Evolutionary conservation across 1,140 invertebrate species (phyloP), one percentile per base, ranked within the genome.

Genomic region (Theocolax elegans): DNA sequence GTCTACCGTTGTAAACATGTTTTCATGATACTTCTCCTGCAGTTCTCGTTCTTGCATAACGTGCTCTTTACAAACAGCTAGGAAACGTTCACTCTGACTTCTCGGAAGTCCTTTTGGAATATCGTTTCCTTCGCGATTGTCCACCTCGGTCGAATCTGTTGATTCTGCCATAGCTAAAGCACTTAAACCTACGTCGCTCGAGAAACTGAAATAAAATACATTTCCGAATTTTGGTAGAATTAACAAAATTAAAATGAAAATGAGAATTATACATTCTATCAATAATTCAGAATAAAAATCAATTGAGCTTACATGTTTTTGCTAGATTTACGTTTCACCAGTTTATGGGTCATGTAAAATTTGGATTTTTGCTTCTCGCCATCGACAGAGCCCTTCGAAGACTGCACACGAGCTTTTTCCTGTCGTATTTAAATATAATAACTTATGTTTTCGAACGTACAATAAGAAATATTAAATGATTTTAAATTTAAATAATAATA

Each of bases 21-120:
- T 87, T 67, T 95, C 93, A 78, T 96, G 92, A 80, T 96, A 96
- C 76, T 94, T 93, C 80, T 95, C 90, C 44, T 92, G 89, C 31
- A 96, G 80, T 72, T 95, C 94, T 21, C 91, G 88, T 82, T 97
- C 95, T 54, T 91, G 89, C 35, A 88, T 82, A 1, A 91, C 88
- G 53, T 94, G 93, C 56, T 94, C 93, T 29, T 89, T 88, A 74
- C 88, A 89, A 17, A 93, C 86, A 0, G 88, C 86, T 15, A 93
- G 81, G 74, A 92, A 82, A 17, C 89, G 87, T 70, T 93, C 90
- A 15, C 91, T 91, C 69, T 93, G 91, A 73, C 89, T 91, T 71
- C 90, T 83, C 0, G 86, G 89, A 12, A 89, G 79, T 31, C 83
- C 87, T 54, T 79, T 82, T 1, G 54, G 35, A 6, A 3, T n/a